These are phyloP conservation scores for Drosophila neocordata DNA, from an alignment of 1,140 invertebrate species.

Conservation along the genomic window DNA sequence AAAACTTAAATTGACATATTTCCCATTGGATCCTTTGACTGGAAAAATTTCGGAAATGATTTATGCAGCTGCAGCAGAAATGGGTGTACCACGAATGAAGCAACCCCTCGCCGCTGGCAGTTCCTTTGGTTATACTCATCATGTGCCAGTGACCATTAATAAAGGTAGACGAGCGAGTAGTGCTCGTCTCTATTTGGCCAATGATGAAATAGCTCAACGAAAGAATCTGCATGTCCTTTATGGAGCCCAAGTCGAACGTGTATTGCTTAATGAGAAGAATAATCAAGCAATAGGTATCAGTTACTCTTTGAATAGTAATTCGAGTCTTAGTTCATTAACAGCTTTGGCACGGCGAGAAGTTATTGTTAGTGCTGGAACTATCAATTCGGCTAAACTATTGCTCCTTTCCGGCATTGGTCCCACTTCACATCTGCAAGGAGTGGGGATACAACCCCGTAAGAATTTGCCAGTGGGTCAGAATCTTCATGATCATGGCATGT, in stretches of 20 bases:
- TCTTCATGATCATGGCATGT: conserved; percentile 86
- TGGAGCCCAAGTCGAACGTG: conserved; percentile 83
- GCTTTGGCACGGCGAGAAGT: conserved; percentile 62
- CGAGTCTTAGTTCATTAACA: not conserved
- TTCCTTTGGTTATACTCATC: conserved; percentile 69
- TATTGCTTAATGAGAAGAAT: conserved; percentile 86
- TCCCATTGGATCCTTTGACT: conserved; percentile 14
- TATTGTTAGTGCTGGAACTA: conserved; percentile 84
- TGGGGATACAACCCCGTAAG: conserved; percentile 82
- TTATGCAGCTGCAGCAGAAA: conserved; percentile 33
- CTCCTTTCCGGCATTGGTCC: conserved; percentile 85
- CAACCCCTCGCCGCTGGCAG: conserved; percentile 84
- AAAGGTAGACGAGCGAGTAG: conserved; percentile 85
- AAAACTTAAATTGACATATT: conserved; percentile 36
- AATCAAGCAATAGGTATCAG: conserved; percentile 88
- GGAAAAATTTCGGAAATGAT: conserved; percentile 83
- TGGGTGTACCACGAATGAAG: conserved; percentile 84
- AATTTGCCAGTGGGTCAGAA: conserved; percentile 88
- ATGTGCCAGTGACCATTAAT: conserved; percentile 84
- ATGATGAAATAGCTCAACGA: conserved; percentile 85
- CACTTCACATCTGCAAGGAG: conserved; percentile 73
- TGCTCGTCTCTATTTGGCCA: conserved; percentile 84
- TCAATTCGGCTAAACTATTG: conserved; percentile 84
- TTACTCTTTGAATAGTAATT: conserved; percentile 83
- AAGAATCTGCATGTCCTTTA: conserved; percentile 88